phyloP scores from a whole-genome alignment of 2,113 vertebrate genomes.

The Leucopsar rothschildi region DNA sequence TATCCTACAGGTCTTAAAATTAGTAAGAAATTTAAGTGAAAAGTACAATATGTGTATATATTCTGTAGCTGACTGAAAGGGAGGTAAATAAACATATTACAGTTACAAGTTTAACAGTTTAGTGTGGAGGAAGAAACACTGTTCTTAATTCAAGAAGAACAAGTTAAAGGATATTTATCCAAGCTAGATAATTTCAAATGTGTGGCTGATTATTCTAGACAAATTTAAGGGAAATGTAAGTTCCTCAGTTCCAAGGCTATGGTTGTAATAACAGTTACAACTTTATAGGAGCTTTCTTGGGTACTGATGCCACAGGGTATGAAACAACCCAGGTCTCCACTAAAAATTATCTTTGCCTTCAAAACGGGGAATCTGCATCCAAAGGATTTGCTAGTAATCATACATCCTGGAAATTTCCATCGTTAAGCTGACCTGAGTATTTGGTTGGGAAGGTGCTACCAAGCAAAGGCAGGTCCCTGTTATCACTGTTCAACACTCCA shows the following conservation, averaged over 20 bases:
- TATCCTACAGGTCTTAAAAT: not conserved
- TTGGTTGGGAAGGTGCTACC: not conserved
- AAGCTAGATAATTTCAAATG: not conserved
- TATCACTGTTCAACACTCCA: not conserved
- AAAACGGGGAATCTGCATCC: not conserved
- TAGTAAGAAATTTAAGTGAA: not conserved
- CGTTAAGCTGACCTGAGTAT: not conserved
- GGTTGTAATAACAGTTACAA: not conserved
- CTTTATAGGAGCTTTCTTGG: not conserved
- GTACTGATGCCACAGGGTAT: not conserved
- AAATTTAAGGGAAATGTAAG: not conserved
- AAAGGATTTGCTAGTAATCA: not conserved
- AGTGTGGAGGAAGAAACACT: not conserved
- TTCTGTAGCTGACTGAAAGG: not conserved
- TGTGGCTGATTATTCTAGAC: not conserved
- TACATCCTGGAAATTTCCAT: not conserved
- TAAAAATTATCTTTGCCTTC: not conserved
- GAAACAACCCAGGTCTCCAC: not conserved
- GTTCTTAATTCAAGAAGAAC: not conserved
- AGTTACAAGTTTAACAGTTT: not conserved
- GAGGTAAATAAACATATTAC: not conserved
- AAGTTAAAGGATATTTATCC: not conserved
- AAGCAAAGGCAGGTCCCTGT: not conserved
- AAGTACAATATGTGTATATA: not conserved
- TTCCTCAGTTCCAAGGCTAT: not conserved